phyloP scores from a whole-genome alignment of 2,797 vertebrate genomes.

The Buceros bicornis region DNA sequence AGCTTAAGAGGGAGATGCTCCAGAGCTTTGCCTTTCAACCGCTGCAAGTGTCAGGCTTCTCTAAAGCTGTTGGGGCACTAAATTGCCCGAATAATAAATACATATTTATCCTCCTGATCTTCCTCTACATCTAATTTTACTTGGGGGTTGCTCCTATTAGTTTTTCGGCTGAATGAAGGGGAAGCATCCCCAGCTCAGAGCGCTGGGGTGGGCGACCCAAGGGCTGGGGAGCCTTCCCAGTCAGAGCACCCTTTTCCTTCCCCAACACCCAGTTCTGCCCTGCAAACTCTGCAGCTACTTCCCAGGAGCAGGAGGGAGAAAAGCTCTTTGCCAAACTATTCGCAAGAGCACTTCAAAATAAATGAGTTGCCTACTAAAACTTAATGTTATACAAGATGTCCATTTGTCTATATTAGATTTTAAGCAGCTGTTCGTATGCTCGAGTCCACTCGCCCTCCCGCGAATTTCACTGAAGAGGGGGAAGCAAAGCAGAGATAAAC shows the following conservation, averaged over 20 bases:
- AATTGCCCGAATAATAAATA: background rate
- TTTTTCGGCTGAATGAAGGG: background rate
- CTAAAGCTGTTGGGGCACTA: background rate
- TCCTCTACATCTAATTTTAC: background rate
- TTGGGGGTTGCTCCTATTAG: rapidly evolving
- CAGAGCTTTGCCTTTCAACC: background rate
- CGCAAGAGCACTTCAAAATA: slow-evolving; percentile 40
- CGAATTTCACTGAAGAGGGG: background rate
- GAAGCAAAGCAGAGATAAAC: slow-evolving; percentile 35
- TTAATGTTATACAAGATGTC: slow-evolving; percentile 66
- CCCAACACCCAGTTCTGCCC: background rate
- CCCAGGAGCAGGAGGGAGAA: slow-evolving; percentile 5
- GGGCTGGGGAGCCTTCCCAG: background rate
- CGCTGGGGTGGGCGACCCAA: background rate
- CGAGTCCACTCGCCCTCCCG: background rate
- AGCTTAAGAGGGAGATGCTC: background rate
- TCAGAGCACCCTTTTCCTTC: background rate
- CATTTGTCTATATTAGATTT: slow-evolving; percentile 65
- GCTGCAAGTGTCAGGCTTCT: background rate
- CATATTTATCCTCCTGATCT: rapidly evolving
- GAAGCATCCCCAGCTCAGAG: background rate
- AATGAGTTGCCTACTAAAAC: slow-evolving; percentile 71
- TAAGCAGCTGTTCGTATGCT: slow-evolving; percentile 60
- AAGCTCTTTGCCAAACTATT: slow-evolving; percentile 44
- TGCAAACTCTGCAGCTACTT: background rate